Base-by-base conservation (phyloP, 64 coral and sea anemone genomes). In the Acropora tenuis region DNA sequence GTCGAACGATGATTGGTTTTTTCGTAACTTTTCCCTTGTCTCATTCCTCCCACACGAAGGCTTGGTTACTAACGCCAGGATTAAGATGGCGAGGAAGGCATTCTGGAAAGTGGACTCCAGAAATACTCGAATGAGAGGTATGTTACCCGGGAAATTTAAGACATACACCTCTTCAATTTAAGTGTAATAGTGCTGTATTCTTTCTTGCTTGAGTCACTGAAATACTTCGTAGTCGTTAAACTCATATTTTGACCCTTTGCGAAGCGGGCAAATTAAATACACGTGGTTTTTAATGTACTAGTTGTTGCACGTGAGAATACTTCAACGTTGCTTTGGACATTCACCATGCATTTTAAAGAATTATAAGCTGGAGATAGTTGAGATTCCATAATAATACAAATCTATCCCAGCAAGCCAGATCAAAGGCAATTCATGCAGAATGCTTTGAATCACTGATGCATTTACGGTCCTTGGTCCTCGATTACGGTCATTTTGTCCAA, bases 11-110 rank as follows among this genome's bases (percentile, higher is more conserved):
- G 41, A 85, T 85, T 85, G 82, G 82, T 49, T 68, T 6, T 42
- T 17, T 49, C 13, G 0, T 18, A 3, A 18, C 1, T 78, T 49
- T 4, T 47, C 3, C 75, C 46, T 15, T 48, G 75, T 75, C 75
- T 78, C 68, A 20, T 8, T 3, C 18, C 18, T 20, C 3, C 3
- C 3, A 71, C 6, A 20, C 1, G 9, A 65, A 11, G 50, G 44
- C 17, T 44, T 85, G 45, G 42, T 7, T 4, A 20, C 82, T n/a
- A 71, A 30, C 30, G 30, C 30, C 30, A 66, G 66, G 66, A 85
- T 43, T 18, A 85, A 85, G 15, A 85, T 85, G 82, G 82, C 82
- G 82, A 72, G 43, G 6, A 49, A 85, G 82, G 45, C 10, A 48
- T 46, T 12, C 2, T 5, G 2, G 4, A 71, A 72, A 69, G 82